A percentile compares a stretch with the other conserved stretches of the same genome.
These are phyloP conservation scores for Ataeniobius toweri DNA, from an alignment of 2,797 vertebrate genomes.

Conservation along the genomic window DNA sequence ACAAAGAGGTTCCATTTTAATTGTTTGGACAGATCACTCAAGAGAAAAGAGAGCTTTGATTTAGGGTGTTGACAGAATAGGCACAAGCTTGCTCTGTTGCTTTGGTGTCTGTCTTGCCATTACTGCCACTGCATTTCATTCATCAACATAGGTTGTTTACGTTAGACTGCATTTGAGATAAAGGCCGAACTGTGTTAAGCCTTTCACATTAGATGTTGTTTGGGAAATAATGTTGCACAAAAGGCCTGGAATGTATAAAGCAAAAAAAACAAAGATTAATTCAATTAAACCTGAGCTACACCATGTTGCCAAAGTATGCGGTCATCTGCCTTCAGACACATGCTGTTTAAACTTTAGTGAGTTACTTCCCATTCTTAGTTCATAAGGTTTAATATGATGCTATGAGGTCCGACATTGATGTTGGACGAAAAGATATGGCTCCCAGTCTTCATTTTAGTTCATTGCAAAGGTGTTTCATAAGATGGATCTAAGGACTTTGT, in stretches of 20 bases:
- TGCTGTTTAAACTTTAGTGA: not conserved
- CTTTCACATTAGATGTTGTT: conserved; percentile 20
- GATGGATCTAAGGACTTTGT: no score
- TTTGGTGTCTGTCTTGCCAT: conserved; percentile 60
- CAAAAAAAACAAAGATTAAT: not conserved
- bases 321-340: not conserved
- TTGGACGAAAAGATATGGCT: no score
- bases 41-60: conserved; percentile 74
- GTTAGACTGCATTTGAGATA: conserved; percentile 43
- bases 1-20: conserved; percentile 81
- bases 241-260: not conserved
- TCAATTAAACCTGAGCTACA: not conserved
- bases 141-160: conserved; percentile 55
- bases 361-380: not conserved
- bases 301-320: not conserved
- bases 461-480: no score
- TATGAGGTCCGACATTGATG: not conserved
- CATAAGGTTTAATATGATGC: not conserved
- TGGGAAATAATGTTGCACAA: conserved; percentile 15
- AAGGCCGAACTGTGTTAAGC: conserved; percentile 46
- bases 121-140: conserved; percentile 42
- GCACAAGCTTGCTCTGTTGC: conserved; percentile 71
- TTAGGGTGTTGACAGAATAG: conserved; percentile 82
- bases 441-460: no score
- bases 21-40: conserved; percentile 84